These are phyloP conservation scores for Ia io DNA, from an alignment of 2,113 vertebrate species.

Conservation along the genomic window DNA sequence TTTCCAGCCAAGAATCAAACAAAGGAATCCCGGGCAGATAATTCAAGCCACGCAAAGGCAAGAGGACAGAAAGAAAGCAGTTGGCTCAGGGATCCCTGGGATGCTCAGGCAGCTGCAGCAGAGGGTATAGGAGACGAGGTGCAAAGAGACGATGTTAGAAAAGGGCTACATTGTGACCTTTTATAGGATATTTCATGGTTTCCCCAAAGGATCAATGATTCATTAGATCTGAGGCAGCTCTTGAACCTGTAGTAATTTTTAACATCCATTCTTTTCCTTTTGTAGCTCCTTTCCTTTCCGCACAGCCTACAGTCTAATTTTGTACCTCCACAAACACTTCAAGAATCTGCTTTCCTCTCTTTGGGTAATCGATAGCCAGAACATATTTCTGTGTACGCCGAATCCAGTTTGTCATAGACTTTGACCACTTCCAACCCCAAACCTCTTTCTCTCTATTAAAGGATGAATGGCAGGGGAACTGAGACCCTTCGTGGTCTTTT, in stretches of 20 bases:
- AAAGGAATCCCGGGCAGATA: neutral
- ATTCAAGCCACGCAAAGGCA: neutral
- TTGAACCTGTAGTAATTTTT: constrained; percentile 6
- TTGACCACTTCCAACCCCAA: neutral
- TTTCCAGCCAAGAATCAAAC: neutral
- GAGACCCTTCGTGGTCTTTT: neutral
- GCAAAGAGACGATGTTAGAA: neutral
- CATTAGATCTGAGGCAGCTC: neutral
- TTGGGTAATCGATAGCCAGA: neutral
- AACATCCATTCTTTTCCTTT: neutral
- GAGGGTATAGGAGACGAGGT: neutral
- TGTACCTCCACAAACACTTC: neutral
- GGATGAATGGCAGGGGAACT: neutral
- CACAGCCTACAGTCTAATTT: neutral
- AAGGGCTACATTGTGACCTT: neutral
- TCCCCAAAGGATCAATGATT: neutral
- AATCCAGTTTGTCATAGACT: neutral
- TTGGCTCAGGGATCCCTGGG: neutral
- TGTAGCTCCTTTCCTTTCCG: neutral
- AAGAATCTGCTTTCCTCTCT: neutral
- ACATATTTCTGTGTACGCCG: neutral
- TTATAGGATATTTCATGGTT: neutral
- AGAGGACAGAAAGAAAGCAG: neutral
- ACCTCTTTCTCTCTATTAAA: neutral
- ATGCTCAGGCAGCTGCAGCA: neutral